These are phyloP conservation scores for Nannoperca australis DNA, from an alignment of 2,797 vertebrate genomes.

Conservation along the genomic window DNA sequence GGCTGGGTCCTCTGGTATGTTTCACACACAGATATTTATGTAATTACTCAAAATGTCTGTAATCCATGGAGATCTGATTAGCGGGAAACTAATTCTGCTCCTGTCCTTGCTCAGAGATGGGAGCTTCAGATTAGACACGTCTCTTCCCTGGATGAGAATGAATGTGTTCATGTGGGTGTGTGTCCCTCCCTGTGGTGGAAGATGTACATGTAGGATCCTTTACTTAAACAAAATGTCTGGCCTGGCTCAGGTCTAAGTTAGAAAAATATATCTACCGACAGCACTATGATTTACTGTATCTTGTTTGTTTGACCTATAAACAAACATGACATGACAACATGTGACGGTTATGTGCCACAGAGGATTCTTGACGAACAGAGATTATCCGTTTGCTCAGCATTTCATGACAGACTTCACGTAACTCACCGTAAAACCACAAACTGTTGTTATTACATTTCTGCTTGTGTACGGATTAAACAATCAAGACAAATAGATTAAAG, in stretches of 20 bases:
- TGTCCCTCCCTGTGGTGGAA: background rate
- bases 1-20: background rate
- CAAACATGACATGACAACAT: background rate
- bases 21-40: background rate
- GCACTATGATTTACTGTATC: background rate
- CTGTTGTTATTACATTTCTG: background rate
- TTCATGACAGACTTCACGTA: too few species aligned
- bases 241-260: background rate
- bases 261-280: background rate
- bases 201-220: background rate
- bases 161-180: background rate
- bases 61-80: slow-evolving; percentile 39
- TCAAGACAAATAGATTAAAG: background rate
- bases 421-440: background rate
- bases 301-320: background rate
- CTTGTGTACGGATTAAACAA: background rate
- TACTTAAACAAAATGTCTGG: background rate
- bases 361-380: too few species aligned
- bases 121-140: slow-evolving; percentile 25
- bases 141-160: background rate
- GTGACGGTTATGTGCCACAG: background rate
- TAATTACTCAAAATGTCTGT: slow-evolving; percentile 11
- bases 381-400: too few species aligned
- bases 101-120: slow-evolving; percentile 27
- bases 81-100: slow-evolving; percentile 39